Evolutionary conservation across 1,140 invertebrate species (phyloP).

Genomic region (Drosophila melanogaster): DNA sequence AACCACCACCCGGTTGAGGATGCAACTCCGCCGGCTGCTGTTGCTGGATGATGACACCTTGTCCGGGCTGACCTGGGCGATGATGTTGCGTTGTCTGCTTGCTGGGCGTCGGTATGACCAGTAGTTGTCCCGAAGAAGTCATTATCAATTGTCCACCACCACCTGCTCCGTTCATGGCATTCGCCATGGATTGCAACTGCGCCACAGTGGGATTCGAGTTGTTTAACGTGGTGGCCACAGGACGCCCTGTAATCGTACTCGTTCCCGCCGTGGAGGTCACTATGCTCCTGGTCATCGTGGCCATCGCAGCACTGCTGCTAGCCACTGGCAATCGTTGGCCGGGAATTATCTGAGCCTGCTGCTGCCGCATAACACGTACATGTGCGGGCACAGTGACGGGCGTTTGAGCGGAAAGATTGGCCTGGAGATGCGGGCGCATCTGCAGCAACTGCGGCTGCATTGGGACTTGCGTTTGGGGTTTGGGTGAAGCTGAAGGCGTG

Average conservation of each 20-base stretch:
- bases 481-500: conserved; percentile 55
- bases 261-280: conserved; percentile 60
- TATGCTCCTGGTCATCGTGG: conserved; percentile 58
- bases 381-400: conserved; percentile 90
- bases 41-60: conserved; percentile 49
- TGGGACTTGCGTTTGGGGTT: conserved; percentile 41
- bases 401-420: conserved; percentile 85
- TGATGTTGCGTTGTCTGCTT: conserved; percentile 62
- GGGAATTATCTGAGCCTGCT: conserved; percentile 37
- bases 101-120: conserved; percentile 85
- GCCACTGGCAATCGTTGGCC: conserved; percentile 37
- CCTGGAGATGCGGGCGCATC: conserved; percentile 58
- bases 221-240: conserved; percentile 42
- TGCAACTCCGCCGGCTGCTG: conserved; percentile 54
- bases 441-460: conserved; percentile 41
- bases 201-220: conserved; percentile 41
- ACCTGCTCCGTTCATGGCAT: conserved; percentile 18
- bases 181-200: conserved; percentile 59
- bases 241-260: conserved; percentile 36
- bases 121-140: conserved; percentile 84
- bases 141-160: conserved; percentile 79
- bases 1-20: conserved; percentile 58
- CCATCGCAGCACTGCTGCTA: conserved; percentile 42
- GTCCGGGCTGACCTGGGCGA: conserved; percentile 23
- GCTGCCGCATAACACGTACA: conserved; percentile 35